Evolutionary conservation across 2,113 vertebrate genomes (phyloP).

Genomic region (Sceloporus tristichus): DNA sequence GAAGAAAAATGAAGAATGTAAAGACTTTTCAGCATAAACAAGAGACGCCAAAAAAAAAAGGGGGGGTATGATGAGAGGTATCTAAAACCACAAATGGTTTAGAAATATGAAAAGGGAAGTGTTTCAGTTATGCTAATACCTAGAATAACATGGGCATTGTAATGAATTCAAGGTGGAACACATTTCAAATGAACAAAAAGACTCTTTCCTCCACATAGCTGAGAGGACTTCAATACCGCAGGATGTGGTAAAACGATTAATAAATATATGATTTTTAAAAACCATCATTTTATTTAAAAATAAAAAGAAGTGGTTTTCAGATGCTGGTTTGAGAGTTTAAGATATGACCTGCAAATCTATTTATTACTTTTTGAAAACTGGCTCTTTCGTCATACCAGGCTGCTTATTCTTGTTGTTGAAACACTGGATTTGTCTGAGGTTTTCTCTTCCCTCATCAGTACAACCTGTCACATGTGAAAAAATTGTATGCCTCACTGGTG

Average conservation of each 20-base stretch:
- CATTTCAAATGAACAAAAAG: conserved; percentile 8
- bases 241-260: conserved; percentile 5
- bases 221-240: background rate
- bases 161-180: background rate
- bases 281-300: background rate
- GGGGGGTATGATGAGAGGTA: background rate
- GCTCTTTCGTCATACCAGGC: background rate
- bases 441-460: background rate
- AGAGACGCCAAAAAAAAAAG: background rate
- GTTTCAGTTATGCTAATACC: background rate
- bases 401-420: background rate
- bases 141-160: background rate
- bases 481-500: background rate
- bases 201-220: background rate
- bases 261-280: background rate
- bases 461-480: background rate
- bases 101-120: background rate
- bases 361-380: background rate
- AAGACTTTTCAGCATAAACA: background rate
- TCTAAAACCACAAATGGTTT: background rate
- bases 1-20: background rate
- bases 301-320: background rate
- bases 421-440: background rate
- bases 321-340: background rate
- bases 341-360: background rate